Evolutionary conservation across 2,797 vertebrate genomes (phyloP).

Genomic region (Platalea minor): DNA sequence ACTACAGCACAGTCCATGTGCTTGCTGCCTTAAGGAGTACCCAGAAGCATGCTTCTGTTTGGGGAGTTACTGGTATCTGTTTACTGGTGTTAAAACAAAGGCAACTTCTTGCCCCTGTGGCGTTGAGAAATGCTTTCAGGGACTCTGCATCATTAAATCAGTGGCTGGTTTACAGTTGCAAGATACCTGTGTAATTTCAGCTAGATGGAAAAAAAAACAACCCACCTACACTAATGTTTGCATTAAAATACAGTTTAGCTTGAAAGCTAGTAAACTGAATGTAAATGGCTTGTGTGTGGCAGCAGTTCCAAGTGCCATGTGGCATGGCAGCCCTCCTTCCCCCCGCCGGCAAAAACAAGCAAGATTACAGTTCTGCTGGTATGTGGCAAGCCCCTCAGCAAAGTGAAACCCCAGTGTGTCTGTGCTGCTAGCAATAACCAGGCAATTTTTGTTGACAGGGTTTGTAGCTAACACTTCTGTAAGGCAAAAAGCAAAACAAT

Average conservation of each 20-base stretch:
- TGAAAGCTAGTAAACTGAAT: neutral
- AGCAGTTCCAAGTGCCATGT: neutral
- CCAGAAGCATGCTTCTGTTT: neutral
- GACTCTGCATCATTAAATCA: fast-evolving
- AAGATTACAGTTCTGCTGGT: neutral
- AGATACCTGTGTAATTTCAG: neutral
- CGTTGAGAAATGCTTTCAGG: neutral
- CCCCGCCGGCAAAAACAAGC: neutral
- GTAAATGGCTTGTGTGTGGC: neutral
- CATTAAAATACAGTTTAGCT: neutral
- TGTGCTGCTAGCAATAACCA: slow-evolving; percentile 26
- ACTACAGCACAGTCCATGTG: neutral
- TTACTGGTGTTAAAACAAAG: neutral
- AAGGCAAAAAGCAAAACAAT: neutral
- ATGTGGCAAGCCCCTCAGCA: neutral
- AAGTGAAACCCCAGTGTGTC: neutral
- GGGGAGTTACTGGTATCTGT: neutral
- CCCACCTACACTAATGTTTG: neutral
- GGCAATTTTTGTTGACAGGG: neutral
- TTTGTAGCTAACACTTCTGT: neutral
- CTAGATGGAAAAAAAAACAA: too few species aligned
- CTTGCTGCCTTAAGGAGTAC: neutral
- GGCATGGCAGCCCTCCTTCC: neutral
- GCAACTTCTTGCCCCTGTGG: neutral
- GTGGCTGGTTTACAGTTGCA: neutral